Conservation (phyloP, 2,113 vertebrate genomes). For the Trochalopteron elliotii region DNA sequence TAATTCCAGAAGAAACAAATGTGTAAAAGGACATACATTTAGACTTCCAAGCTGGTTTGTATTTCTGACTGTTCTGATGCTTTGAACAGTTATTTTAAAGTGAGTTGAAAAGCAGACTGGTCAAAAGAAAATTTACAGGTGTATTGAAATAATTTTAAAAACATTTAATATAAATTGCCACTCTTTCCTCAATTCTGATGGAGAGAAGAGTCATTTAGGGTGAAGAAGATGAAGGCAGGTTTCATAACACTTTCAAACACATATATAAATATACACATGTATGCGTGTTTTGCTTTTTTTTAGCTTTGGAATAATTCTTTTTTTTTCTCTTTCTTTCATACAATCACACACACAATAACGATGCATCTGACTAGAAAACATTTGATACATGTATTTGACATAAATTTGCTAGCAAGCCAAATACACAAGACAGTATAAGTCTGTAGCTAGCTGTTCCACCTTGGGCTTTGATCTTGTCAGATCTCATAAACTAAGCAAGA, state of each 20-base stretch:
- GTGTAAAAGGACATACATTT: not conserved
- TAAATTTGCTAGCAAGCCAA: slow-evolving; percentile 64
- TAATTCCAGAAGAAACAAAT: not conserved
- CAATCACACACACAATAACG: not conserved
- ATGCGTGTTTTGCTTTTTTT: not conserved
- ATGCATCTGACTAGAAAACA: slow-evolving; percentile 32
- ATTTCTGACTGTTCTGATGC: not conserved
- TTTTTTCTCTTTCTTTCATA: not conserved
- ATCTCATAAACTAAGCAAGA: slow-evolving; percentile 70
- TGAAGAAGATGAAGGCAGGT: not conserved
- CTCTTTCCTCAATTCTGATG: not conserved
- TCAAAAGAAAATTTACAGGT: not conserved
- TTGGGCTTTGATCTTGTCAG: slow-evolving; percentile 70
- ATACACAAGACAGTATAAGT: slow-evolving; percentile 50
- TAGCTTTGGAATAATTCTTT: not conserved
- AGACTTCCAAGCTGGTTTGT: not conserved
- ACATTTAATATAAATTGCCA: not conserved
- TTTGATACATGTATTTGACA: slow-evolving; percentile 53
- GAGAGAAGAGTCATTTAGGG: not conserved
- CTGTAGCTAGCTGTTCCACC: slow-evolving; percentile 59
- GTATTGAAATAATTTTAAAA: not conserved
- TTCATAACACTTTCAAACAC: not conserved
- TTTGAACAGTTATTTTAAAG: not conserved
- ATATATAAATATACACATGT: accelerated
- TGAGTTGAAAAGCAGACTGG: not conserved